Evolutionary conservation across 2,888 invertebrate genomes (phyloP).

Genomic region (Cerceris ruficornis): DNA sequence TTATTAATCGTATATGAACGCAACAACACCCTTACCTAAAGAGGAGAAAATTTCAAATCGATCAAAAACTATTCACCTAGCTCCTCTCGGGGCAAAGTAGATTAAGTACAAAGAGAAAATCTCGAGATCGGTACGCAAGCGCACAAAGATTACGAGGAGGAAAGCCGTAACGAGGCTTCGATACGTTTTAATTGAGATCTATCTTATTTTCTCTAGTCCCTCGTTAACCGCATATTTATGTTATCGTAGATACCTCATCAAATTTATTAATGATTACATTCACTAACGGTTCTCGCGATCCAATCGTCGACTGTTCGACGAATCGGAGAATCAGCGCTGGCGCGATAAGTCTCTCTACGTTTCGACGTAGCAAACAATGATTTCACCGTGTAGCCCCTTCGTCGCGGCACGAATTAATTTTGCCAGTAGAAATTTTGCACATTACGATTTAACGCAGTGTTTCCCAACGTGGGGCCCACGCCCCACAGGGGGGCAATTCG

Average conservation of each 20-base stretch:
- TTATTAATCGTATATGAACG: too few species aligned
- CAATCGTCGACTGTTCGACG: not conserved
- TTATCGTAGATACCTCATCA: not conserved
- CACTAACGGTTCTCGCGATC: slow-evolving; percentile 7
- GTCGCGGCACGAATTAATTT: not conserved
- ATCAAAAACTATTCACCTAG: too few species aligned
- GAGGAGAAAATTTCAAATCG: too few species aligned
- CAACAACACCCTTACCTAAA: too few species aligned
- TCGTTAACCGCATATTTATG: not conserved
- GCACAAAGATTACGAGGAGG: not conserved
- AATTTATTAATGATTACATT: slow-evolving; percentile 7
- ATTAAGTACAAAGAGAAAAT: not conserved
- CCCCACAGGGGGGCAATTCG: too few species aligned
- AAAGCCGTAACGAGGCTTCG: not conserved
- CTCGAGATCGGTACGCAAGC: not conserved
- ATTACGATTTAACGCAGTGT: not conserved
- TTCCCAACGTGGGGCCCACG: too few species aligned
- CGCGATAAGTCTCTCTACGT: not conserved
- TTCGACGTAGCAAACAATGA: slow-evolving; percentile 2
- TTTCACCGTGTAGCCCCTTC: slow-evolving; percentile 3
- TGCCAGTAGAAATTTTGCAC: not conserved
- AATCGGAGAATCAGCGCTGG: too few species aligned
- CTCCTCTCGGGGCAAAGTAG: not conserved
- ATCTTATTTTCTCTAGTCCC: not conserved
- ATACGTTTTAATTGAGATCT: not conserved